Conservation (phyloP, 1,140 invertebrate genomes). For the Acromyrmex heyeri region DNA sequence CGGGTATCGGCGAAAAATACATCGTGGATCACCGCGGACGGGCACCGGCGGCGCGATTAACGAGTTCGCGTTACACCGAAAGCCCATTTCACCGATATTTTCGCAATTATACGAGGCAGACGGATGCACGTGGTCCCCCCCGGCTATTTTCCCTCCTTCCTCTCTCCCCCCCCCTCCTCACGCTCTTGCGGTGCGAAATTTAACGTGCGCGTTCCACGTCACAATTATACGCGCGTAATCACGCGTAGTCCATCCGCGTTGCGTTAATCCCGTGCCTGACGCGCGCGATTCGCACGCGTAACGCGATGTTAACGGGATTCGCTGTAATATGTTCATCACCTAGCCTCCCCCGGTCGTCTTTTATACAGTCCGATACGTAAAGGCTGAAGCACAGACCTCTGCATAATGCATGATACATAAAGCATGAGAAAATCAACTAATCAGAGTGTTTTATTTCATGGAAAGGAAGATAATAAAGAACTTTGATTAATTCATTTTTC, state of each 20-base stretch:
- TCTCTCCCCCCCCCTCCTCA: no score
- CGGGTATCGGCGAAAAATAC: constrained; percentile 41
- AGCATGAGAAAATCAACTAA: no score
- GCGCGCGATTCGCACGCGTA: neutral
- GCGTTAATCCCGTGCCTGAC: no score
- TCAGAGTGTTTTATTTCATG: no score
- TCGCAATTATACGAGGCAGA: constrained; percentile 49
- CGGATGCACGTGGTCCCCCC: constrained; percentile 8
- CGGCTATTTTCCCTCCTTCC: neutral
- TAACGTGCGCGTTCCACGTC: constrained; percentile 23
- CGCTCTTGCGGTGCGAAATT: constrained; percentile 12
- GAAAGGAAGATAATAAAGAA: no score
- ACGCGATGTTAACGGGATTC: constrained; percentile 26
- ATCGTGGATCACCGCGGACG: constrained; percentile 51
- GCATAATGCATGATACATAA: no score
- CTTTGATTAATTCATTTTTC: no score
- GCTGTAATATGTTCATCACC: neutral
- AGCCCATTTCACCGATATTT: constrained; percentile 61
- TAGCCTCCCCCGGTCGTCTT: no score
- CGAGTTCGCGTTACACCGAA: constrained; percentile 56
- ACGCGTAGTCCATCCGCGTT: neutral
- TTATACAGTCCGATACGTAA: no score
- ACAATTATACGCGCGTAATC: constrained; percentile 57
- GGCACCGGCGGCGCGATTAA: constrained; percentile 48
- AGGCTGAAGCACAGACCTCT: no score